Percentiles rank a stretch among this genome's conserved stretches.
phyloP scores from a whole-genome alignment of 2,113 vertebrate genomes.

The Corythaeola cristata region DNA sequence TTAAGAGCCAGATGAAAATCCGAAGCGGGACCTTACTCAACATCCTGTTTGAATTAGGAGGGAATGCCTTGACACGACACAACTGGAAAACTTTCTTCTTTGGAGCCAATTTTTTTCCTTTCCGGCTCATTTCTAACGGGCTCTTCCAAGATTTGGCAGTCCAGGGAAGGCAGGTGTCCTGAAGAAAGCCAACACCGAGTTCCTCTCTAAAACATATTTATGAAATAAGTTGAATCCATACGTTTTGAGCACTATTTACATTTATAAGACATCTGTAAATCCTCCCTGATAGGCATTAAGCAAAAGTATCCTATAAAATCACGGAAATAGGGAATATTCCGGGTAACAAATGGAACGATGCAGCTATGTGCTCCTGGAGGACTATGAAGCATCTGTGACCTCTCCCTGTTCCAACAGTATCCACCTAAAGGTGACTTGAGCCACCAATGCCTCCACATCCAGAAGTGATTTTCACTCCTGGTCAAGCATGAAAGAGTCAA shows the following conservation, averaged over 20 bases:
- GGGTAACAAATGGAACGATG: accelerated
- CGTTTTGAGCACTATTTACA: neutral
- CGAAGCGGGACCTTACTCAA: neutral
- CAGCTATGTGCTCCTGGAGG: neutral
- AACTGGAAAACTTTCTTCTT: neutral
- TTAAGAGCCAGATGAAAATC: neutral
- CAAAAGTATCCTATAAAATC: neutral
- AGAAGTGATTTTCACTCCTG: neutral
- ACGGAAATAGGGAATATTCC: accelerated
- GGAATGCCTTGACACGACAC: neutral
- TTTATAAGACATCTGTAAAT: neutral
- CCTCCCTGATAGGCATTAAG: neutral
- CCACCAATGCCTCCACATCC: neutral
- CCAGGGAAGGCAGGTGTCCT: neutral
- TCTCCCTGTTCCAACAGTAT: neutral
- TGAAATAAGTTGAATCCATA: neutral
- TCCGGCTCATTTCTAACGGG: neutral
- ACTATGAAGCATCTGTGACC: accelerated
- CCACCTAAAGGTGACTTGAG: neutral
- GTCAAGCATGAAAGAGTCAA: neutral
- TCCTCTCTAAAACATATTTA: neutral
- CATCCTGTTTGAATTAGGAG: neutral
- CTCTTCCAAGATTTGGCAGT: neutral
- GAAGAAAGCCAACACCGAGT: accelerated
- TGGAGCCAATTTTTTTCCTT: neutral